These are phyloP conservation scores for Chaitophorus viminalis DNA, from an alignment of 2,888 invertebrate genomes.

Conservation along the genomic window DNA sequence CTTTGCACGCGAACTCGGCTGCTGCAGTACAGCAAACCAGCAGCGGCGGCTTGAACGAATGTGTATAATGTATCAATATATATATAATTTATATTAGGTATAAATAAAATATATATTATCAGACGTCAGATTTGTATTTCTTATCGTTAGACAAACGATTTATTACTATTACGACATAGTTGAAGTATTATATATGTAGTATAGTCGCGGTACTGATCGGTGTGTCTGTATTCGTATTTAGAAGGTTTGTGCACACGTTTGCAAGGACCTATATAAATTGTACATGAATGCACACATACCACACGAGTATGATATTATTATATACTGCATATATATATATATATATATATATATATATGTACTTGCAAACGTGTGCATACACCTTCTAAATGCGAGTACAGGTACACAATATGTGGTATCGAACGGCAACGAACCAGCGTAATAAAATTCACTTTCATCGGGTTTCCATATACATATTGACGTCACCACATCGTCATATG, in stretches of 20 bases:
- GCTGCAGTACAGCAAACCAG: too few relatives aligned
- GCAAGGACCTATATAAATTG: too few relatives aligned
- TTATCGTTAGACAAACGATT: background rate
- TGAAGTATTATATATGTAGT: too few relatives aligned
- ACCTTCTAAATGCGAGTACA: too few relatives aligned
- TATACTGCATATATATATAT: too few relatives aligned
- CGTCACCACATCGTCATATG: constrained; percentile 28
- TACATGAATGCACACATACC: too few relatives aligned
- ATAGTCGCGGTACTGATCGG: too few relatives aligned
- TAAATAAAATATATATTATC: background rate
- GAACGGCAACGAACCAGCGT: constrained; percentile 8
- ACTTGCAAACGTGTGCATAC: background rate
- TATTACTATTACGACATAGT: background rate
- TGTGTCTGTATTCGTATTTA: too few relatives aligned
- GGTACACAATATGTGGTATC: background rate
- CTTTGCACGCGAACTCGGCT: too few relatives aligned
- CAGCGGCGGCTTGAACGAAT: background rate
- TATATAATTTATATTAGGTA: background rate
- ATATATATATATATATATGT: background rate
- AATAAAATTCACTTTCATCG: constrained; percentile 48
- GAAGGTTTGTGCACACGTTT: too few relatives aligned
- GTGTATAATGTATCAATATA: background rate
- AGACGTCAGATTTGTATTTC: background rate
- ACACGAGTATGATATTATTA: too few relatives aligned
- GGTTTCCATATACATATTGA: constrained; percentile 13